Percentiles rank a stretch among this genome's conserved stretches.
Conservation (phyloP, 1,140 invertebrate genomes). For the Trichoplusia ni region DNA sequence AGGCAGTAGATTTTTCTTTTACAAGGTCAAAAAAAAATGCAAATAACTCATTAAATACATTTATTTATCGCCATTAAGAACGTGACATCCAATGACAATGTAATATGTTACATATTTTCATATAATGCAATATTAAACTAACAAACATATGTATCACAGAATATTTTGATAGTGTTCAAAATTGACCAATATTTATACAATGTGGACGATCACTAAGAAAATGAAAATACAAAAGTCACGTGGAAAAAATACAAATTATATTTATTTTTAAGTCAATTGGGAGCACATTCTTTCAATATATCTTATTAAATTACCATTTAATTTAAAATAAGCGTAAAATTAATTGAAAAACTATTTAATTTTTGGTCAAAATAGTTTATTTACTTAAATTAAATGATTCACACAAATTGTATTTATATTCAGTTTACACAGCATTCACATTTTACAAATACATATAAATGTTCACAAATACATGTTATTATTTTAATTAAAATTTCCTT, state of each 20-base stretch:
- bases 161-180: constrained; percentile 78
- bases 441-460: too few relatives aligned
- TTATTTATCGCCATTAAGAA: constrained; percentile 75
- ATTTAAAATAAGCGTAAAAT: too few relatives aligned
- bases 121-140: constrained; percentile 57
- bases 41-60: constrained; percentile 54
- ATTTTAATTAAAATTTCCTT: constrained; percentile 4
- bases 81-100: constrained; percentile 72
- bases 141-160: constrained; percentile 78
- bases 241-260: constrained; percentile 11
- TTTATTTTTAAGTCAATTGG: constrained; percentile 11
- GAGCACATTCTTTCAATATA: too few relatives aligned
- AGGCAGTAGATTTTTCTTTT: too few relatives aligned
- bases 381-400: too few relatives aligned
- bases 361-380: too few relatives aligned
- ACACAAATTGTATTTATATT: too few relatives aligned
- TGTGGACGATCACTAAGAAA: constrained; percentile 48
- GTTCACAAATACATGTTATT: neutral
- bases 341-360: too few relatives aligned
- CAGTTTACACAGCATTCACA: too few relatives aligned
- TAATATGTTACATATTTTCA: constrained; percentile 51
- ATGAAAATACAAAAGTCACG: constrained; percentile 24
- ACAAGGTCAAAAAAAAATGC: constrained; percentile 20
- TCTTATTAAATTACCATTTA: too few relatives aligned
- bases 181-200: constrained; percentile 72